Evolutionary conservation across 2,113 vertebrate species (phyloP), one percentile per base, ranked within the genome.

Genomic region (Marcusenius ussheri): DNA sequence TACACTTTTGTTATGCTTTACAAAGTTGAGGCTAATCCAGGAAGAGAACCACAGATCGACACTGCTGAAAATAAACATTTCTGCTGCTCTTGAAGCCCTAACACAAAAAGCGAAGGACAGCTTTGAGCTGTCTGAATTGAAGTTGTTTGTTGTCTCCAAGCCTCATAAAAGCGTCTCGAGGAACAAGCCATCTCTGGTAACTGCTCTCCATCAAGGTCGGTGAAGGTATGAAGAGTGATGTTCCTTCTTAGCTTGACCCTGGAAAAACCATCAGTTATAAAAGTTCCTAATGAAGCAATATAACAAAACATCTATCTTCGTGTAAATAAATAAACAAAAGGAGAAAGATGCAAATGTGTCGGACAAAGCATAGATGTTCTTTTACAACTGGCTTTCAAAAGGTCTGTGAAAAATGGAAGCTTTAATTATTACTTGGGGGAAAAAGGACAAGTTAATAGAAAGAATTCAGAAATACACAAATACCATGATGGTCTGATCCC

Each of bases 101-200:
- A 24, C 19, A 88, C 31, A 88, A 39, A 62, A 88, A 58, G 4
- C 70, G 58, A 87, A 90, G 89, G 89, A 90, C 89, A 70, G 27
- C 39, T 90, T 50, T 74, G n/a, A 70, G 84, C 27, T 24, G 58
- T 42, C 49, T 66, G 46, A 83, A 53, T 89, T n/a, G 88, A 80
- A 53, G 31, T 51, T 88, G 45, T 35, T 47, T 89, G 88, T 45
- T 80, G 62, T 77, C n/a, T 88, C 45, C 66, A 51, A 80, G 88
- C 24, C 42, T 77, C 62, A 21, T n/a, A 62, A 42, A 85, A 49
- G 83, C 42, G 24, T 85, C 39, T 27, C 24, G 15, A 87, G 85
- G 49, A 87, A 87, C 27, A 87, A 62, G 87, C 53, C 27, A 88
- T 88, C 35, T 39, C 35, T 45, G 87, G 85, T 56, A 87, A 87